A percentile compares a stretch with the other conserved stretches of the same genome.
Evolutionary conservation across 1,140 invertebrate species (phyloP).

Genomic region (Branchinecta lindahli): DNA sequence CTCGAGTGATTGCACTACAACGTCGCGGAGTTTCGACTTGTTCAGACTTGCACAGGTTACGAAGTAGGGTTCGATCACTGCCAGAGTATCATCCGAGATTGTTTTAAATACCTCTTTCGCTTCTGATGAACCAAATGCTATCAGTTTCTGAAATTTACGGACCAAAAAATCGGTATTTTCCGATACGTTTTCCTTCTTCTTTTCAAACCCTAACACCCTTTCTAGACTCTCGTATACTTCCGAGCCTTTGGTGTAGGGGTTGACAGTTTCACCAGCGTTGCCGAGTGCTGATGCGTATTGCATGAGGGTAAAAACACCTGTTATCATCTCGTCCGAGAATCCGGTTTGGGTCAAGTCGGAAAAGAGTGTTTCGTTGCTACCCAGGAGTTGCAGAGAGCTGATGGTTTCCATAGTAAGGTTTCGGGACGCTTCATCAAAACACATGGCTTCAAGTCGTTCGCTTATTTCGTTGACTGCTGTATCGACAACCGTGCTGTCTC

Average conservation of each 20-base stretch:
- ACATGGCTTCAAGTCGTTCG: not conserved
- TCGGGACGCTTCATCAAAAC: not conserved
- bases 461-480: not conserved
- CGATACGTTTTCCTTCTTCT: not conserved
- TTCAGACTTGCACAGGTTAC: too few species aligned
- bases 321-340: not conserved
- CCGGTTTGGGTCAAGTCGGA: not conserved
- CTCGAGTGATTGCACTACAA: too few species aligned
- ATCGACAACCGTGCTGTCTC: not conserved
- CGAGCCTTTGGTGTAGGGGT: not conserved
- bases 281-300: not conserved
- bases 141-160: not conserved
- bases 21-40: too few species aligned
- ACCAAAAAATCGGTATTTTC: not conserved
- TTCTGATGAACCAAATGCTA: not conserved
- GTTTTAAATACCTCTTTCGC: too few species aligned
- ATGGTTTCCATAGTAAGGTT: not conserved
- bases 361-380: not conserved
- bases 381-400: not conserved
- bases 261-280: not conserved
- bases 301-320: not conserved
- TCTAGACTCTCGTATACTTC: not conserved
- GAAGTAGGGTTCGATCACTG: too few species aligned
- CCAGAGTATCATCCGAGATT: too few species aligned
- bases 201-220: not conserved